Conservation (phyloP, 2,888 invertebrate species). For the Latheticus oryzae region DNA sequence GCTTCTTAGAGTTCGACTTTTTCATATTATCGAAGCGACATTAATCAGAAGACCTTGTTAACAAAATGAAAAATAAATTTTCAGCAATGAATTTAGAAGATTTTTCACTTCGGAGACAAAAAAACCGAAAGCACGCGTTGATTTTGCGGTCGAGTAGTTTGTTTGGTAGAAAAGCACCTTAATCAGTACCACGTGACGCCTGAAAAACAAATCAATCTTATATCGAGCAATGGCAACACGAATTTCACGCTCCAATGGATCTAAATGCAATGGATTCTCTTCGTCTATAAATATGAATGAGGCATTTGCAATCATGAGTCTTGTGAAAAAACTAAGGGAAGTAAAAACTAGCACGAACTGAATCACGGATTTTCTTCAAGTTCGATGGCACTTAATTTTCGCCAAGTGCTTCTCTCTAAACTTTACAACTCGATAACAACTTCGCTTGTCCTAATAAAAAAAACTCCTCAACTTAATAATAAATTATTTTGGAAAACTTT, state of each 20-base stretch:
- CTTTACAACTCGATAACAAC: constrained; percentile 37
- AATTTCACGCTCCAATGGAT: constrained; percentile 46
- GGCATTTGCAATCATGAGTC: constrained; percentile 27
- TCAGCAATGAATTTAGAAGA: constrained; percentile 26
- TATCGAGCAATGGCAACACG: constrained; percentile 49
- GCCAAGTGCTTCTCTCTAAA: constrained; percentile 30
- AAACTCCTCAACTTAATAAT: constrained; percentile 33
- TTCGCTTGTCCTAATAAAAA: constrained; percentile 21
- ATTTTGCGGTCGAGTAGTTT: constrained; percentile 48
- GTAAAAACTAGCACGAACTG: constrained; percentile 17
- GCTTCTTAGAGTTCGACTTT: constrained; percentile 9
- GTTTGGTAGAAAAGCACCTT: constrained; percentile 39
- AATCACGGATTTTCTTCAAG: constrained; percentile 30
- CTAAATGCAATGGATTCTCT: constrained; percentile 37
- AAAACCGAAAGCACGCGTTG: constrained; percentile 48
- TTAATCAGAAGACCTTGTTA: constrained; percentile 28
- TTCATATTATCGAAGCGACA: constrained; percentile 13
- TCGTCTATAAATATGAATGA: constrained; percentile 35
- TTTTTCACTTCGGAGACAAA: constrained; percentile 15
- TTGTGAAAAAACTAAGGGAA: constrained; percentile 18
- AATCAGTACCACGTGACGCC: constrained; percentile 52
- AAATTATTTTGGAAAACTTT: constrained; percentile 24
- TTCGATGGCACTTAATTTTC: constrained; percentile 36
- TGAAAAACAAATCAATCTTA: constrained; percentile 51
- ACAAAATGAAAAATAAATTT: constrained; percentile 30